phyloP scores from a whole-genome alignment of 2,113 vertebrate genomes.

The Hippocampus barbouri region DNA sequence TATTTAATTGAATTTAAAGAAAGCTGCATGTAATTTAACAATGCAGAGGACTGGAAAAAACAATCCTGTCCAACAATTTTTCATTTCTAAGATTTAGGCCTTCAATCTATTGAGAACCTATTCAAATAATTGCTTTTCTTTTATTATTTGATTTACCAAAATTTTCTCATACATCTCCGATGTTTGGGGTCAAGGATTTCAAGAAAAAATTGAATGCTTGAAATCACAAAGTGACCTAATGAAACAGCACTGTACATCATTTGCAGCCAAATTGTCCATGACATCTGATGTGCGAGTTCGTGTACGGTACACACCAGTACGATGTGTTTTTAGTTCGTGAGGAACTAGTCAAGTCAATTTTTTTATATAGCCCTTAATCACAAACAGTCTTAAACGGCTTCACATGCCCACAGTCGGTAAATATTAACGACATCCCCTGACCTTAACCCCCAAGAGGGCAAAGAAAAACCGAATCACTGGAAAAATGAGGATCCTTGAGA shows the following conservation, averaged over 20 bases:
- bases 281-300: not conserved
- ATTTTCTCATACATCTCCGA: not conserved
- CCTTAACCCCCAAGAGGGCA: no score
- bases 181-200: conserved; percentile 1
- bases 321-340: not conserved
- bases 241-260: conserved; percentile 16
- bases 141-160: no score
- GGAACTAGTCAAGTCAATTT: not conserved
- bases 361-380: no score
- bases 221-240: conserved; percentile 28
- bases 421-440: no score
- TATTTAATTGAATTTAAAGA: conserved; percentile 61
- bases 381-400: no score
- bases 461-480: no score
- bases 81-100: conserved; percentile 38
- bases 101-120: conserved; percentile 36
- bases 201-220: conserved; percentile 46
- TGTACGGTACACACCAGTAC: not conserved
- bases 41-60: conserved; percentile 48
- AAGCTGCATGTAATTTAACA: conserved; percentile 40
- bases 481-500: no score
- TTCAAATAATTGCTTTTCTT: conserved; percentile 47
- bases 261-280: conserved; percentile 2
- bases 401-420: no score
- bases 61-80: conserved; percentile 56